Base-by-base conservation (phyloP, 2,888 invertebrate genomes). In the Sinotaia quadrata region DNA sequence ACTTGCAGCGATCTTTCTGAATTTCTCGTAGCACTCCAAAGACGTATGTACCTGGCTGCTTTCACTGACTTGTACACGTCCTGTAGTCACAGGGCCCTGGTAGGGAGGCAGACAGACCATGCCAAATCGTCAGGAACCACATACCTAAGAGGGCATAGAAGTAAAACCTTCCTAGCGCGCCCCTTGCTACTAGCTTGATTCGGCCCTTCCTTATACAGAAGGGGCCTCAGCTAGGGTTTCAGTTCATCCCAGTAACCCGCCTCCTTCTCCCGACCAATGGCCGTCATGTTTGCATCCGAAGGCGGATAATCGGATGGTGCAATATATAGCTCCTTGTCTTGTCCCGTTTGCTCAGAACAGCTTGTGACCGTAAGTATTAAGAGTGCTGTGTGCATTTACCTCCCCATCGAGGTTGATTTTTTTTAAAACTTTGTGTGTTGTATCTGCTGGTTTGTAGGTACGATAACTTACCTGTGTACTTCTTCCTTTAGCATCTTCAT, bases 341-440 rank as follows among this genome's bases (percentile, higher is more conserved):
- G 29, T 21, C 7, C 12, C 1, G 18, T 15, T n/a, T 18, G 33
- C 24, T 15, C 59, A 69, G 72, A 72, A 63, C 72, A 72, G 69
- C 69, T 62, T 31, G 59, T 52, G 67, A 72, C 56, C 72, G 72
- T 72, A 72, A 72, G 72, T 72, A 72, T 62, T 56, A 36, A 27
- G 29, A 10, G 47, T 47, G 8, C 47, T 21, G 47, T 21, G 47
- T 47, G 47, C 47, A 8, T n/a, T 47, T n/a, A n/a, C n/a, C n/a
- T n/a, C n/a, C n/a, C n/a, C n/a, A n/a, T n/a, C n/a, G n/a, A n/a
- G n/a, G n/a, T n/a, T n/a, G n/a, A n/a, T n/a, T n/a, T n/a, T n/a
- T n/a, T n/a, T n/a, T n/a, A 12, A 41, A 41, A 10, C 41, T 41
- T 18, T 12, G 41, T 41, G 41, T 41, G 41, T n/a, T n/a, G n/a